These are phyloP conservation scores for Dilophus febrilis DNA, from an alignment of 2,888 invertebrate genomes.

Conservation along the genomic window DNA sequence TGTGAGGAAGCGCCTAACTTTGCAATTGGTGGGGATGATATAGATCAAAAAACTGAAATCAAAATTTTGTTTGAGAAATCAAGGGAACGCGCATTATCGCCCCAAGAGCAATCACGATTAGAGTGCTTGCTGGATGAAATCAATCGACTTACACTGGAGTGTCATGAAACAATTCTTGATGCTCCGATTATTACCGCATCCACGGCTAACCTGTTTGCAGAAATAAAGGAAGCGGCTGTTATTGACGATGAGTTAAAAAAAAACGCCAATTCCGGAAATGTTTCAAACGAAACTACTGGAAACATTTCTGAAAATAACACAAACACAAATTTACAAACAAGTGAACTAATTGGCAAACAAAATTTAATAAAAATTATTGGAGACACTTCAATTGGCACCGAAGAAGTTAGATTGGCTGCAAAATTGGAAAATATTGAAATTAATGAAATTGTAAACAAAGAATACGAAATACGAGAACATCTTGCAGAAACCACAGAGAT, in stretches of 20 bases:
- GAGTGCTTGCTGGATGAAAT: constrained; percentile 34
- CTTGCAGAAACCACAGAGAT: not conserved
- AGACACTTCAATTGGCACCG: constrained; percentile 2
- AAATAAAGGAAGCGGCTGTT: constrained; percentile 26
- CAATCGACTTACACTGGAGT: constrained; percentile 35
- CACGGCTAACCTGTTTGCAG: constrained; percentile 9
- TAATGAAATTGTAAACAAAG: not conserved
- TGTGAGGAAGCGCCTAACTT: constrained; percentile 15
- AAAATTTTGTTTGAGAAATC: constrained; percentile 30
- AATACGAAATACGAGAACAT: not conserved
- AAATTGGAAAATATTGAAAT: not conserved
- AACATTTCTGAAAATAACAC: not conserved
- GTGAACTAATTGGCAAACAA: constrained; percentile 1
- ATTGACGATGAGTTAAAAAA: constrained; percentile 33
- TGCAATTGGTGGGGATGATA: constrained; percentile 15
- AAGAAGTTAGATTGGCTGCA: not conserved
- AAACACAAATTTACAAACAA: constrained; percentile 1
- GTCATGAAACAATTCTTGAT: constrained; percentile 32
- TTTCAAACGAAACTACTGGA: constrained; percentile 10
- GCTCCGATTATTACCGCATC: constrained; percentile 11
- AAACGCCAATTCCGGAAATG: constrained; percentile 20
- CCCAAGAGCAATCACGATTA: constrained; percentile 26
- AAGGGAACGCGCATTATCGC: constrained; percentile 30
- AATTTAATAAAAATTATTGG: constrained; percentile 2
- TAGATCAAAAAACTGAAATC: constrained; percentile 30